A percentile compares a stretch with the other conserved stretches of the same genome.
Conservation (phyloP, 2,113 vertebrate genomes). For the Calyptomena viridis region DNA sequence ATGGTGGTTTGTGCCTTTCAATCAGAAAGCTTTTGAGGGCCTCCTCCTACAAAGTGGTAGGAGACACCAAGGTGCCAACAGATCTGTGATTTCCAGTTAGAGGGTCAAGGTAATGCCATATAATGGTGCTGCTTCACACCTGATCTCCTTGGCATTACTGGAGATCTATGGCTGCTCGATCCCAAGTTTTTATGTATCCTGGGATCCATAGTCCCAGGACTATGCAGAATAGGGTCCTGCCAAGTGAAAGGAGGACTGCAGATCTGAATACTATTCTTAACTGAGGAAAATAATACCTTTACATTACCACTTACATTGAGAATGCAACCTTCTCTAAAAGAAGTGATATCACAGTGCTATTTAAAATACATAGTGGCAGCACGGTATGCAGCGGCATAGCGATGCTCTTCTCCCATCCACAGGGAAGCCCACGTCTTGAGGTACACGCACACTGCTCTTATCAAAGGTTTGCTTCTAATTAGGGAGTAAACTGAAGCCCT, state of each 20-base stretch:
- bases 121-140: background rate
- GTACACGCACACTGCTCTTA: background rate
- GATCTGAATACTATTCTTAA: background rate
- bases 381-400: rapidly evolving
- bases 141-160: background rate
- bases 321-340: background rate
- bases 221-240: background rate
- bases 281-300: background rate
- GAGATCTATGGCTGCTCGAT: background rate
- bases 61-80: background rate
- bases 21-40: background rate
- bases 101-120: background rate
- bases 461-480: background rate
- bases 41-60: background rate
- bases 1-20: background rate
- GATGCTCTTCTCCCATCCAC: background rate
- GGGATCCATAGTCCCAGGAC: too few relatives aligned
- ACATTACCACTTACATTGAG: background rate
- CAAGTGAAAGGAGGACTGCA: background rate
- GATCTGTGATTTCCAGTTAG: background rate
- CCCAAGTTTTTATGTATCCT: too few relatives aligned
- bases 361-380: background rate
- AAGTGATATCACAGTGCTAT: background rate
- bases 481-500: background rate
- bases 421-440: background rate